These are phyloP conservation scores for Armadillidium nasatum DNA, from an alignment of 1,140 invertebrate species.

Conservation along the genomic window DNA sequence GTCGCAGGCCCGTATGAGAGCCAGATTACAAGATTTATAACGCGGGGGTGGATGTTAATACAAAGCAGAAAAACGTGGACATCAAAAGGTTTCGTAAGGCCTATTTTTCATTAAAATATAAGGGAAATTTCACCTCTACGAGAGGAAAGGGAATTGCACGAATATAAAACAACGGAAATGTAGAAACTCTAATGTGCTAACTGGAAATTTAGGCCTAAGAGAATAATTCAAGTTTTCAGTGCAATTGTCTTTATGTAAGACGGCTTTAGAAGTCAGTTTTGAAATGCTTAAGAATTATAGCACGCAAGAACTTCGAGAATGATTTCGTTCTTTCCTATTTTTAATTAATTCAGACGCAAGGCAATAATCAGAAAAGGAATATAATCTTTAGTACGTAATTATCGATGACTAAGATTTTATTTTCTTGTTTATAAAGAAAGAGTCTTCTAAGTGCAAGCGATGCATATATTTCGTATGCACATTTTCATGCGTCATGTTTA, in stretches of 20 bases:
- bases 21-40: slow-evolving; percentile 35
- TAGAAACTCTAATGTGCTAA: slow-evolving; percentile 32
- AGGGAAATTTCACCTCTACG: slow-evolving; percentile 1
- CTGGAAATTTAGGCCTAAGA: slow-evolving; percentile 17
- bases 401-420: too few relatives aligned
- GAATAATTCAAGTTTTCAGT: neutral
- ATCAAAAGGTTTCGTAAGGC: neutral
- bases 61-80: slow-evolving; percentile 13
- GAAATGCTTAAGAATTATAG: neutral
- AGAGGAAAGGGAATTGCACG: slow-evolving; percentile 22
- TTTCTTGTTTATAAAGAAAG: too few relatives aligned
- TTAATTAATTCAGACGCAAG: neutral
- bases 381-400: too few relatives aligned
- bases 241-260: neutral
- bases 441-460: too few relatives aligned
- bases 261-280: neutral
- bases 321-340: neutral
- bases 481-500: too few relatives aligned
- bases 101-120: neutral
- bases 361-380: too few relatives aligned
- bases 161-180: slow-evolving; percentile 34
- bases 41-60: slow-evolving; percentile 27
- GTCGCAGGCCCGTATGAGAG: slow-evolving; percentile 17
- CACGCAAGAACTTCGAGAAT: neutral
- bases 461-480: too few relatives aligned